phyloP scores from a whole-genome alignment of 1,140 invertebrate species.

The Apis mellifera region Amel_HAv3.1 CM009946.2:3288001-3288500 shows the following conservation, averaged over 20 bases:
- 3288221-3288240: slow-evolving; percentile 64
- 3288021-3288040: slow-evolving; percentile 23
- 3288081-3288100: slow-evolving; percentile 46
- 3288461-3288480: no score
- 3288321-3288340: not conserved
- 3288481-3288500: no score
- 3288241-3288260: slow-evolving; percentile 47
- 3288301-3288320: no score
- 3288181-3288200: slow-evolving; percentile 80
- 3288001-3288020: slow-evolving; percentile 6
- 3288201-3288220: slow-evolving; percentile 79
- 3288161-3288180: slow-evolving; percentile 72
- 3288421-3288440: no score
- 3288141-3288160: slow-evolving; percentile 80
- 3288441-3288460: no score
- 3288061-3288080: slow-evolving; percentile 59
- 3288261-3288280: slow-evolving; percentile 27
- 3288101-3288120: slow-evolving; percentile 80
- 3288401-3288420: no score
- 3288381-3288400: no score
- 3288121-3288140: slow-evolving; percentile 74
- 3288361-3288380: no score
- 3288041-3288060: slow-evolving; percentile 28
- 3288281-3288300: not conserved
- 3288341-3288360: not conserved